These are phyloP conservation scores for Dendrolimus kikuchii DNA, from an alignment of 1,140 invertebrate genomes.

Conservation along the genomic window DNA sequence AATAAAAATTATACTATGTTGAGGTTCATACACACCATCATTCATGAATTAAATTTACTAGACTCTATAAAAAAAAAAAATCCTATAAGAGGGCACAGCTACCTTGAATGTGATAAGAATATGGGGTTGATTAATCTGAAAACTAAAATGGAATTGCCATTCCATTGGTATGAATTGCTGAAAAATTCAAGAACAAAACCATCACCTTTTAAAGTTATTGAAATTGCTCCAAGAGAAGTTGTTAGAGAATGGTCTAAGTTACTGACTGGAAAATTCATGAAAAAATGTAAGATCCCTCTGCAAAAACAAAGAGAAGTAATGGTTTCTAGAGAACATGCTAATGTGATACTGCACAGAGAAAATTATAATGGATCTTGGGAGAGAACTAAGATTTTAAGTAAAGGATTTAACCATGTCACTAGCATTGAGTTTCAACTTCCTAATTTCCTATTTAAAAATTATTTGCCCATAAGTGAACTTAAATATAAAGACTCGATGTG, in stretches of 20 bases:
- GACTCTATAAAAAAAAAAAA: slow-evolving; percentile 18
- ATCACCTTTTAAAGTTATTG: neutral
- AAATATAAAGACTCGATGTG: slow-evolving; percentile 1
- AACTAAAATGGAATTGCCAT: slow-evolving; percentile 1
- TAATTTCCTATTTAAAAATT: slow-evolving; percentile 4
- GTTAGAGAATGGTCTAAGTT: slow-evolving; percentile 1
- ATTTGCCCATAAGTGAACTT: slow-evolving; percentile 2
- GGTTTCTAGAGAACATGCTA: slow-evolving; percentile 2
- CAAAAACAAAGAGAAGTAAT: slow-evolving; percentile 4
- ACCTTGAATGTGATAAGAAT: slow-evolving; percentile 7
- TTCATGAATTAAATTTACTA: slow-evolving; percentile 12
- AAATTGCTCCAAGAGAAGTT: slow-evolving; percentile 2
- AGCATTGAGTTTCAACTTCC: slow-evolving; percentile 2
- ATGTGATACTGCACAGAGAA: slow-evolving; percentile 3
- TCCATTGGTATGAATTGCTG: slow-evolving; percentile 1
- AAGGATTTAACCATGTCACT: slow-evolving; percentile 4
- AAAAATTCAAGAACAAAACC: neutral
- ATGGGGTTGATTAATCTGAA: slow-evolving; percentile 5
- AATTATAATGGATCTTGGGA: slow-evolving; percentile 2
- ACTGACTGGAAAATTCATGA: slow-evolving; percentile 1
- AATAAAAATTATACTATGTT: slow-evolving; percentile 37
- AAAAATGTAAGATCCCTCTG: slow-evolving; percentile 3
- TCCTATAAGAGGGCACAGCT: slow-evolving; percentile 3
- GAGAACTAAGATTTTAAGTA: slow-evolving; percentile 4
- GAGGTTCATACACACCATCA: slow-evolving; percentile 14